Evolutionary conservation across 2,797 vertebrate species (phyloP).

Genomic region (Selene dorsalis): DNA sequence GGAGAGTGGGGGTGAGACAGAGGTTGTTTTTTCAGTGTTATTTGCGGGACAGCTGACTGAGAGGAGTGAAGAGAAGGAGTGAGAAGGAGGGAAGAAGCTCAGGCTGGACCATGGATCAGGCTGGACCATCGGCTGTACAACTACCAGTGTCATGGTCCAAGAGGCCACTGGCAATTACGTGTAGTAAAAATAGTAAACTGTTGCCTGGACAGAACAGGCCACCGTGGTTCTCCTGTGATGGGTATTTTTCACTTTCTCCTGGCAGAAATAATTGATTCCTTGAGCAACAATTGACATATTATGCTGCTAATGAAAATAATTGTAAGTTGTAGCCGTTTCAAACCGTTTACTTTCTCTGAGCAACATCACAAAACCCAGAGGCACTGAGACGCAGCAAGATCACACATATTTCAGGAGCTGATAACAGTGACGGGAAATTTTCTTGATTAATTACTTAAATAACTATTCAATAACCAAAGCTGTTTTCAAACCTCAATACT

Average conservation of each 20-base stretch:
- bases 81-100: conserved; percentile 57
- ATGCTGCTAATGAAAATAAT: background rate
- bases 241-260: background rate
- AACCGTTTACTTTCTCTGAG: background rate
- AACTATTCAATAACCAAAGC: background rate
- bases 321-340: background rate
- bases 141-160: conserved; percentile 16
- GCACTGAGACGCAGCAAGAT: background rate
- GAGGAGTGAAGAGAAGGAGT: conserved; percentile 57
- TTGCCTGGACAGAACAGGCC: background rate
- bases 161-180: conserved; percentile 9
- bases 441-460: background rate
- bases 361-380: background rate
- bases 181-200: background rate
- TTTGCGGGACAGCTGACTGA: conserved; percentile 64
- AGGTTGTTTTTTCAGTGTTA: conserved; percentile 10
- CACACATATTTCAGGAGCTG: background rate
- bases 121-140: conserved; percentile 47
- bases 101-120: conserved; percentile 60
- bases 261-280: background rate
- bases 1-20: conserved; percentile 48
- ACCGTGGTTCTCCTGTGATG: background rate
- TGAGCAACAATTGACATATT: background rate
- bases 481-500: background rate
- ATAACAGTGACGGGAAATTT: background rate